Evolutionary conservation across 2,888 invertebrate species (phyloP).

Genomic region (Calliopum simillimum): DNA sequence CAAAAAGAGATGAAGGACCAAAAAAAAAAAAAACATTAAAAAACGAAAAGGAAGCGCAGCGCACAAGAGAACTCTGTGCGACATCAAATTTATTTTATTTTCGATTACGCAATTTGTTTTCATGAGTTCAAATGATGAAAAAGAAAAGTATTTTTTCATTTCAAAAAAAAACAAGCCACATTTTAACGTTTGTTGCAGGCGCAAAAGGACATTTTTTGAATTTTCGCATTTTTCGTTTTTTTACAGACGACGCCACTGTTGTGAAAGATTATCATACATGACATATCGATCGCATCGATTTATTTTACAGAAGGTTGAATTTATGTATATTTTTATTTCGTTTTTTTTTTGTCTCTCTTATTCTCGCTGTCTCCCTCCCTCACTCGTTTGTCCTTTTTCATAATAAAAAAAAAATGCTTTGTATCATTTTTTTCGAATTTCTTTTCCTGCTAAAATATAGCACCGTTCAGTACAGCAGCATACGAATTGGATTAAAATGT

Average conservation of each 20-base stretch:
- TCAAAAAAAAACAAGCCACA: neutral
- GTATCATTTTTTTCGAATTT: neutral
- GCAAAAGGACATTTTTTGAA: slow-evolving; percentile 1
- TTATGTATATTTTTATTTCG: slow-evolving; percentile 8
- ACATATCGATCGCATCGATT: slow-evolving; percentile 35
- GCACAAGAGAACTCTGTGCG: neutral
- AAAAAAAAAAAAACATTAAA: neutral
- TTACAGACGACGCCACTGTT: neutral
- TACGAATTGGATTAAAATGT: slow-evolving; percentile 43
- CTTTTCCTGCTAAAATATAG: neutral
- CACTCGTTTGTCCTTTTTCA: neutral
- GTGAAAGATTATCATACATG: slow-evolving; percentile 28
- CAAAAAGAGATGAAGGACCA: no score
- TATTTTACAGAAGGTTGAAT: slow-evolving; percentile 4
- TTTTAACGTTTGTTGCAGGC: neutral
- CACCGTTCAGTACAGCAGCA: neutral
- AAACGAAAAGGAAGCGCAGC: neutral
- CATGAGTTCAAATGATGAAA: neutral
- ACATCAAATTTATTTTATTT: neutral
- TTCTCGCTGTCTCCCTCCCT: neutral
- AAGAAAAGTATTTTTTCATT: neutral
- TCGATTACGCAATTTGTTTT: slow-evolving; percentile 33
- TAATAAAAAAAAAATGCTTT: neutral
- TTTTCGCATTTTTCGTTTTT: neutral
- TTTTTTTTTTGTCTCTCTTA: neutral